Percentiles rank a stretch among this genome's conserved stretches.
Evolutionary conservation across 2,888 invertebrate genomes (phyloP).

Genomic region (Apantesis nais): DNA sequence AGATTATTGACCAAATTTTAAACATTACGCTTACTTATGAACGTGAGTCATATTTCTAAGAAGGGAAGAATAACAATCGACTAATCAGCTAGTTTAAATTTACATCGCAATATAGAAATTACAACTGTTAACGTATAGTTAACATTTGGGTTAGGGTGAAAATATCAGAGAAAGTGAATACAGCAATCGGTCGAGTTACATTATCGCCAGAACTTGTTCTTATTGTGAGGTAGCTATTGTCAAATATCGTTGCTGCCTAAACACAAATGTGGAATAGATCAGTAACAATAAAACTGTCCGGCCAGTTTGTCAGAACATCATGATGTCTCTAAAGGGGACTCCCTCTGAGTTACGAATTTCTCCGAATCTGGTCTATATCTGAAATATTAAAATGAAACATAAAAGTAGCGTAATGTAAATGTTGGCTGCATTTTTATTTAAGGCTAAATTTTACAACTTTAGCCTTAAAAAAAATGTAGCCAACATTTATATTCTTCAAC

Average conservation of each 20-base stretch:
- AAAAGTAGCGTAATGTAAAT: too few relatives aligned
- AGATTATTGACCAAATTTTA: slow-evolving; percentile 29
- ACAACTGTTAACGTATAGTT: slow-evolving; percentile 60
- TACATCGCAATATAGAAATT: slow-evolving; percentile 55
- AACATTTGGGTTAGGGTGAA: slow-evolving; percentile 51
- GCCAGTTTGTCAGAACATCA: slow-evolving; percentile 70
- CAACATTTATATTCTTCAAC: too few relatives aligned
- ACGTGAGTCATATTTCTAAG: slow-evolving; percentile 34
- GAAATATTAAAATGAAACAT: slow-evolving; percentile 39
- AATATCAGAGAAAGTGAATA: slow-evolving; percentile 72
- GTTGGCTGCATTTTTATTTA: too few relatives aligned
- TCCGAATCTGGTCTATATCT: slow-evolving; percentile 39
- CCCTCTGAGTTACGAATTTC: slow-evolving; percentile 54
- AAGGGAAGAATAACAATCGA: slow-evolving; percentile 60
- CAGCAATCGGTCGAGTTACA: slow-evolving; percentile 66
- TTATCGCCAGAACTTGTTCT: slow-evolving; percentile 77
- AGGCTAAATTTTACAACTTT: too few relatives aligned
- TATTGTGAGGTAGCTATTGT: slow-evolving; percentile 68
- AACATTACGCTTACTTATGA: slow-evolving; percentile 15
- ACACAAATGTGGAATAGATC: slow-evolving; percentile 71
- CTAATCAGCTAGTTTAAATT: slow-evolving; percentile 63
- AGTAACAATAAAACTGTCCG: slow-evolving; percentile 65
- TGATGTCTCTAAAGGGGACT: slow-evolving; percentile 72
- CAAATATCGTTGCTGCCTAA: slow-evolving; percentile 71
- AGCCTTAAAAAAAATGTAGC: too few relatives aligned